These are phyloP conservation scores for Dreissena polymorpha DNA, from an alignment of 1,140 invertebrate genomes.

Conservation along the genomic window DNA sequence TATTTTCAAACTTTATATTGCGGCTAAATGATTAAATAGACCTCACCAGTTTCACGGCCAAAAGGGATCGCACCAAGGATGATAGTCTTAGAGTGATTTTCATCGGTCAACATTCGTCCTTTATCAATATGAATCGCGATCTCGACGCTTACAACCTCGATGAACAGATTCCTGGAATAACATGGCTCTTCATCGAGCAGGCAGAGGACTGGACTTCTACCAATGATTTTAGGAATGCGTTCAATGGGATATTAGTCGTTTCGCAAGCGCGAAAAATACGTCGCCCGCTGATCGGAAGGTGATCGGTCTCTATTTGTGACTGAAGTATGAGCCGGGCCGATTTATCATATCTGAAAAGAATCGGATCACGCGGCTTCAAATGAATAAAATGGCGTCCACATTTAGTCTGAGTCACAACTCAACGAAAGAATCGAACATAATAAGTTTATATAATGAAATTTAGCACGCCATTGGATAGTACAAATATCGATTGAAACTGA, in stretches of 20 bases:
- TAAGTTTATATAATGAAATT: no score
- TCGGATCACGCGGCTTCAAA: no score
- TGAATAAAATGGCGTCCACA: no score
- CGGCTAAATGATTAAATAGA: neutral
- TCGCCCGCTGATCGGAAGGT: no score
- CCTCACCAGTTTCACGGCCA: slow-evolving; percentile 1
- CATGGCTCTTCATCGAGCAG: slow-evolving; percentile 66
- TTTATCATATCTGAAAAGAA: no score
- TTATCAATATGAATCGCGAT: slow-evolving; percentile 52
- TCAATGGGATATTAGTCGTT: slow-evolving; percentile 55
- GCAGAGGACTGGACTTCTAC: slow-evolving; percentile 53
- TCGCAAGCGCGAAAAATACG: slow-evolving; percentile 50
- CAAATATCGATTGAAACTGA: no score
- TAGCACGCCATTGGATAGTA: no score
- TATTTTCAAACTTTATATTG: neutral
- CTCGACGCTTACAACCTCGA: slow-evolving; percentile 3
- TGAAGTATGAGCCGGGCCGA: no score
- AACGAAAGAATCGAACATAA: no score
- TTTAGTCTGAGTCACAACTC: no score
- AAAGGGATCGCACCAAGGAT: slow-evolving; percentile 56
- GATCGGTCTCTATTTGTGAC: no score
- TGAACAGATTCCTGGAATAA: no score
- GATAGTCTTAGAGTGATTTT: slow-evolving; percentile 63
- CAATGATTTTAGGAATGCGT: slow-evolving; percentile 18
- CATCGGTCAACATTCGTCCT: slow-evolving; percentile 61